Conservation (phyloP, 2,888 invertebrate genomes). For the Gymnocheta viridis region DNA sequence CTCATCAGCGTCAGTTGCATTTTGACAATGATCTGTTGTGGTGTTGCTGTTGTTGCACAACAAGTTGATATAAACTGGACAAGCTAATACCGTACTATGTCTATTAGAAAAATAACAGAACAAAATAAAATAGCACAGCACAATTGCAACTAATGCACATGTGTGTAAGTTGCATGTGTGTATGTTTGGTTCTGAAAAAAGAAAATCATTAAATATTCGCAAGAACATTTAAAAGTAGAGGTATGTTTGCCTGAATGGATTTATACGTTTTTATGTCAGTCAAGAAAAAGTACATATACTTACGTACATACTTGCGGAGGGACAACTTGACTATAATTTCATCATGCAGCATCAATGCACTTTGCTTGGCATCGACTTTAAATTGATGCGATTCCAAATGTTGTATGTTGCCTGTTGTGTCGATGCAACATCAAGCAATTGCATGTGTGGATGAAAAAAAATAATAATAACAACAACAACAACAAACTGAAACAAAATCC, state of each 20-base stretch:
- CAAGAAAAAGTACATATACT: slow-evolving; percentile 53
- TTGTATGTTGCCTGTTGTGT: slow-evolving; percentile 18
- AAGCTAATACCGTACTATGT: slow-evolving; percentile 64
- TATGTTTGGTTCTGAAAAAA: not conserved
- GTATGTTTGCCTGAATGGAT: slow-evolving; percentile 35
- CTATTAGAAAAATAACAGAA: slow-evolving; percentile 44
- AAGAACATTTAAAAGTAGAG: not conserved
- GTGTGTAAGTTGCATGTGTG: not conserved
- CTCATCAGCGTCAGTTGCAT: slow-evolving; percentile 71
- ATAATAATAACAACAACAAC: not conserved
- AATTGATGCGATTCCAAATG: slow-evolving; percentile 65
- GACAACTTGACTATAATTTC: slow-evolving; percentile 76
- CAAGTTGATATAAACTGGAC: slow-evolving; percentile 69
- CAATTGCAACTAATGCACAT: not conserved
- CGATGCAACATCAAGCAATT: slow-evolving; percentile 30
- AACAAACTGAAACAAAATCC: too few species aligned
- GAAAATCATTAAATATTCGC: slow-evolving; percentile 7
- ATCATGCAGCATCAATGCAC: slow-evolving; percentile 67
- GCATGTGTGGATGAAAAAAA: slow-evolving; percentile 37
- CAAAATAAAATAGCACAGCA: slow-evolving; percentile 28
- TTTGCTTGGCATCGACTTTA: slow-evolving; percentile 69
- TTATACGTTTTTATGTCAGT: slow-evolving; percentile 27
- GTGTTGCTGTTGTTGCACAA: slow-evolving; percentile 61
- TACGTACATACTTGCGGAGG: slow-evolving; percentile 76
- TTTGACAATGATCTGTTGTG: slow-evolving; percentile 75